Percentiles rank a stretch among this genome's conserved stretches.
phyloP scores from a whole-genome alignment of 2,113 vertebrate species.

The Hylia prasina region DNA sequence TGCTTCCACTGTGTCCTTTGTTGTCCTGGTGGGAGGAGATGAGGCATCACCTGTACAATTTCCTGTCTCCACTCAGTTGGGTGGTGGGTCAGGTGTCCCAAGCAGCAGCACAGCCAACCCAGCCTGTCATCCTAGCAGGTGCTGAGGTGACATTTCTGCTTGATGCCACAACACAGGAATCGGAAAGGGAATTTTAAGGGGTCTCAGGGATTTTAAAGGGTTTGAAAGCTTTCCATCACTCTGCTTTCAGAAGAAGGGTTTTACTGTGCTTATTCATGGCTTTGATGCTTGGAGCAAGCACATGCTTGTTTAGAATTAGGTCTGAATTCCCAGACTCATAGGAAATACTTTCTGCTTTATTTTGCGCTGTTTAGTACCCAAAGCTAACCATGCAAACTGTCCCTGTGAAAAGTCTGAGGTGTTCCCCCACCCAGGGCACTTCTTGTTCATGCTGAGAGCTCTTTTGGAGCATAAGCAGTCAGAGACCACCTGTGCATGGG shows the following conservation, averaged over 20 bases:
- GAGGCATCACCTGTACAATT: neutral
- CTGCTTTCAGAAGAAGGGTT: neutral
- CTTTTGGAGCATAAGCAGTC: rapidly evolving
- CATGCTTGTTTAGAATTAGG: neutral
- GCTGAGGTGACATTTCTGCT: neutral
- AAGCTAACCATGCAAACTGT: neutral
- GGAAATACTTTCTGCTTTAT: neutral
- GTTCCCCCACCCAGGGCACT: neutral
- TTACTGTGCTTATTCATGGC: neutral
- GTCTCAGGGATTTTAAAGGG: neutral
- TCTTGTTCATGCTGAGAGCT: neutral
- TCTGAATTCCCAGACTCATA: neutral
- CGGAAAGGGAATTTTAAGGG: neutral
- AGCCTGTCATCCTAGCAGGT: neutral
- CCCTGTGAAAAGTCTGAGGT: neutral
- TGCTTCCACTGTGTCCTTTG: neutral
- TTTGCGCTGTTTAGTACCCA: neutral
- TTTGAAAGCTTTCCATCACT: neutral
- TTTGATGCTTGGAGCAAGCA: neutral
- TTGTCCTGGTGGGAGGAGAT: neutral
- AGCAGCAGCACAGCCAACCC: neutral
- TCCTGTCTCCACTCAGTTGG: rapidly evolving
- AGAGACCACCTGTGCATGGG: neutral
- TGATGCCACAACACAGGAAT: neutral
- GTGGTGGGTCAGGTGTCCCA: neutral